Evolutionary conservation across 2,888 invertebrate species (phyloP), one percentile per base, ranked within the genome.

Genomic region (Cordilura impudica): DNA sequence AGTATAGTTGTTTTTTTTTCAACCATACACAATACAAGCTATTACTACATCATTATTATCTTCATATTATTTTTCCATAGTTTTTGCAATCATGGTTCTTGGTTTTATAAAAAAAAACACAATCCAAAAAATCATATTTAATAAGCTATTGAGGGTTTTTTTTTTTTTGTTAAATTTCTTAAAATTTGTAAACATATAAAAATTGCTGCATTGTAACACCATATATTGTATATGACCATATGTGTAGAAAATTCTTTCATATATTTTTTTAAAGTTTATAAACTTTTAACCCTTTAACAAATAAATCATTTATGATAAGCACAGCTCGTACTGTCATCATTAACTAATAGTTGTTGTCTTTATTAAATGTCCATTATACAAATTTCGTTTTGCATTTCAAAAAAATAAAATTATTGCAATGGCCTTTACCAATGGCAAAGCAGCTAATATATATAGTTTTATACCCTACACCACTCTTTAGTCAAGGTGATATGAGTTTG

Each of bases 31-130:
- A 63, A 56, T 65, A 73, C 49, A 60, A 53, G 54, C 49, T 61
- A 69, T 75, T 75, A 69, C 61, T 69, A 63, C 75, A 75, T 69
- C 63, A 69, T 75, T 75, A 75, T 75, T 69, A 75, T 61, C 73
- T 60, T 73, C 39, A 69, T 75, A 53, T 51, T 16, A 16, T 60
- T 49, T 47, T 67, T 47, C 10, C 26, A 47, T 14, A 47, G 54
- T 67, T 54, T 56, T 75, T 70, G 69, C 69, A 76, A 70, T 76
- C 63, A 56, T 76, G 29, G 69, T 69, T 76, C 75, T 76, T 70
- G 69, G 69, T 70, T 65, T 76, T 60, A 56, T 54, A 54, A 49
- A 47, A 47, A 47, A 18, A 47, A 5, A 29, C 2, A 29, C 14
- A 54, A 54, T 4, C 21, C 43, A 35, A 31, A 45, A 73, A 51